These are phyloP conservation scores for Thamnaconus septentrionalis DNA, from an alignment of 2,113 vertebrate genomes.

Conservation along the genomic window DNA sequence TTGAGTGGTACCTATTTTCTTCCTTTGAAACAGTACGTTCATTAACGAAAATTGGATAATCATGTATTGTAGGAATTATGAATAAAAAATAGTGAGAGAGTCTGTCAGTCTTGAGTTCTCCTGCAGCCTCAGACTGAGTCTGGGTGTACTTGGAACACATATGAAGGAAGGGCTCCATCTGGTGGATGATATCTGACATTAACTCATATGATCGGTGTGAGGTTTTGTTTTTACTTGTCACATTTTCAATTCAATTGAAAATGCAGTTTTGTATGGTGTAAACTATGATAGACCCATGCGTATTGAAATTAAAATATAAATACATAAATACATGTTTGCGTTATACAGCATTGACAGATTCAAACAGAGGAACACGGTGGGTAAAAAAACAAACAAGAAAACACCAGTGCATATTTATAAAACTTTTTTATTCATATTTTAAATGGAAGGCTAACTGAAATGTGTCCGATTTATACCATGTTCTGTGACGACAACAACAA, in stretches of 20 bases:
- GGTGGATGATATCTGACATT: background rate
- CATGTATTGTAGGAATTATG: no score
- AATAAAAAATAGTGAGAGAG: no score
- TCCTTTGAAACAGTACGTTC: background rate
- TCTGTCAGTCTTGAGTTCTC: no score
- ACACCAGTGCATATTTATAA: slow-evolving; percentile 49
- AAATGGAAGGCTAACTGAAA: slow-evolving; percentile 70
- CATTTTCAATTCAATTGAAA: background rate
- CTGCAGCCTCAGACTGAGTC: background rate
- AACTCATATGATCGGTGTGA: background rate
- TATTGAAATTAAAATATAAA: no score
- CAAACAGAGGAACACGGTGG: background rate
- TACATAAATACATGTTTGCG: no score
- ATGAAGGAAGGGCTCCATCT: slow-evolving; percentile 3
- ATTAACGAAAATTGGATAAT: background rate
- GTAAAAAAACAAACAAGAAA: slow-evolving; percentile 15
- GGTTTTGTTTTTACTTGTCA: background rate
- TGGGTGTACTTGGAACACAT: background rate
- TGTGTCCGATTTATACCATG: slow-evolving; percentile 66
- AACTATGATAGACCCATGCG: no score
- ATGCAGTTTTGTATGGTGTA: no score
- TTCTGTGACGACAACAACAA: slow-evolving; percentile 57
- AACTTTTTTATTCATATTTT: slow-evolving; percentile 68
- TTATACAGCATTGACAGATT: no score
- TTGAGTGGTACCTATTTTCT: no score